Conservation (phyloP, 2,113 vertebrate genomes). For the Cavia porcellus region DNA sequence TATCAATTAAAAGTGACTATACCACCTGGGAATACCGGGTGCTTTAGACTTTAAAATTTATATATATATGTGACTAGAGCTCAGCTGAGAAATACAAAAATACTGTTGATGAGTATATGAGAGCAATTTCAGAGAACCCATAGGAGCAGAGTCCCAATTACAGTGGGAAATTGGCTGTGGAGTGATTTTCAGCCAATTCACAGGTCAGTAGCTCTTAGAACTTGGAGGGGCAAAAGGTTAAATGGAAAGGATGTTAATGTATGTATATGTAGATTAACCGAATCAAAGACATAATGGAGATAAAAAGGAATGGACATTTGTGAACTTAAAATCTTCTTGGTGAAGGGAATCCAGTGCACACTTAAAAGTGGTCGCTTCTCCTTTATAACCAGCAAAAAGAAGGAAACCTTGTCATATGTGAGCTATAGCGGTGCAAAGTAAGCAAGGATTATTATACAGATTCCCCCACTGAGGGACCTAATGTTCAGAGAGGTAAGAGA, state of each 20-base stretch:
- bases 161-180: neutral
- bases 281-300: neutral
- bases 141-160: conserved; percentile 23
- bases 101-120: conserved; percentile 41
- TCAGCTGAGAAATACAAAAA: conserved; percentile 60
- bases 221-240: conserved; percentile 2
- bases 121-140: conserved; percentile 10
- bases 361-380: neutral
- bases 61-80: too few relatives aligned
- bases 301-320: neutral
- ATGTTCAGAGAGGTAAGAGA: neutral
- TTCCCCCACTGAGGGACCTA: neutral
- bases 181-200: conserved; percentile 30
- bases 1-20: neutral
- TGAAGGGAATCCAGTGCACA: neutral
- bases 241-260: neutral
- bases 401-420: neutral
- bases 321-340: conserved; percentile 6
- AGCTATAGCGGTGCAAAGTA: neutral
- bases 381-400: neutral
- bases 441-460: neutral
- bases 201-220: neutral
- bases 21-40: too few relatives aligned
- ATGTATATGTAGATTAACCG: conserved; percentile 23
- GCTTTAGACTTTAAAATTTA: too few relatives aligned